Percentiles rank a stretch among this genome's conserved stretches.
Evolutionary conservation across 2,113 vertebrate species (phyloP).

Genomic region (Mugil cephalus): DNA sequence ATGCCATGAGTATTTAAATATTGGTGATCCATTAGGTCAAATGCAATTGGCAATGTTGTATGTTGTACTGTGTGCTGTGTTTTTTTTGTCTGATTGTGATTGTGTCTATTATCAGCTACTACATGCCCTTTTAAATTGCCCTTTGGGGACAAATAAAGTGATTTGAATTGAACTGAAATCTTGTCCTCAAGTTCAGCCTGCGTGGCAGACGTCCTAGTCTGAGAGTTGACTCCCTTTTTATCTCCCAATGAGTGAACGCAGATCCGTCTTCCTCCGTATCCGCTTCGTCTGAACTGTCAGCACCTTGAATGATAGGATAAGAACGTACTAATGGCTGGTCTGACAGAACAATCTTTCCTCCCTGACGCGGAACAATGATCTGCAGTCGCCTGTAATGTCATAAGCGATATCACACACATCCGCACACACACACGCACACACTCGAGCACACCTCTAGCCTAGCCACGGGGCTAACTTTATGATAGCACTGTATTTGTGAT

Average conservation of each 20-base stretch:
- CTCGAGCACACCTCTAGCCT: slow-evolving; percentile 9
- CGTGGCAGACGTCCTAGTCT: no score
- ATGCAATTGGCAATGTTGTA: no score
- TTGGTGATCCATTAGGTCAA: no score
- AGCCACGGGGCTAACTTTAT: slow-evolving; percentile 33
- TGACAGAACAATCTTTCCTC: slow-evolving; percentile 14
- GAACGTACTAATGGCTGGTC: slow-evolving; percentile 5
- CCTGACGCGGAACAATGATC: slow-evolving; percentile 15
- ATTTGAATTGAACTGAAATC: no score
- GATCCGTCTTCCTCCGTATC: slow-evolving; percentile 1
- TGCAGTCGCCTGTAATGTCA: slow-evolving; percentile 24
- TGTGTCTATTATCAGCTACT: no score
- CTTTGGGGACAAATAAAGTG: no score
- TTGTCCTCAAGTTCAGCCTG: no score
- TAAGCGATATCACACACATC: neutral
- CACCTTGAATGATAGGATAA: slow-evolving; percentile 12
- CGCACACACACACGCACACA: neutral
- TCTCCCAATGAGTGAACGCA: neutral
- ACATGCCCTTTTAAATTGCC: no score
- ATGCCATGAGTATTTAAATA: no score
- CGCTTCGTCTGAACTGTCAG: neutral
- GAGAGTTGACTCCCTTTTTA: no score
- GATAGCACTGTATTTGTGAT: slow-evolving; percentile 41
- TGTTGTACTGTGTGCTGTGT: no score
- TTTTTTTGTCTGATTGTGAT: no score